Base-by-base conservation (phyloP, 2,113 vertebrate species). In the Opisthocomus hoazin region DNA sequence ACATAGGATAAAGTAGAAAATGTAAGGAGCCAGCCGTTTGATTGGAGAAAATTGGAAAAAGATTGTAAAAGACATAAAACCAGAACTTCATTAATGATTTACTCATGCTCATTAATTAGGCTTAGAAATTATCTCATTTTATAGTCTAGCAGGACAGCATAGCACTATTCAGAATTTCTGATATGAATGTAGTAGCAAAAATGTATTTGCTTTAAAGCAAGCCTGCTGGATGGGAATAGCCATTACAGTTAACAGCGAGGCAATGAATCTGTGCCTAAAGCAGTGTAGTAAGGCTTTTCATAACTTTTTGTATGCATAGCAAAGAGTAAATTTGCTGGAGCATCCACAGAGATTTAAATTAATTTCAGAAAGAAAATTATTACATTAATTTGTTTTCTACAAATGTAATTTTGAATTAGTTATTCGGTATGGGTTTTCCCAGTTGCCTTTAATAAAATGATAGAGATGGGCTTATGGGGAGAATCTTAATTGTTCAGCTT, bases 351-450 rank as follows among this genome's bases (percentile, higher is more conserved):
- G 98, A 98, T 98, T 98, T 98, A 98, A 98, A 98, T 98, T 98
- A 98, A 98, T 98, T 98, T 98, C 97, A 97, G 97, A 98, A 98
- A 97, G 97, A 98, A 98, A 98, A 98, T 98, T 98, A 98, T 98
- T 98, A 97, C 98, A 98, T 98, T 98, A 98, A 98, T 98, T 98
- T 98, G 98, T 98, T 98, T 98, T 97, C 97, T 97, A 98, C 94
- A 84, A 98, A 98, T 98, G 98, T 97, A 97, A 98, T 98, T 98
- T 98, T 97, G 97, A 98, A 98, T 98, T 98, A 98, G 97, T 98
- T 98, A 98, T 98, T 98, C 98, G 95, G 96, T 97, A 95, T 97
- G 97, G 53, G 93, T 98, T 98, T 98, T 98, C 98, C 98, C 98
- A 98, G 91, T 97, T 98, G 98, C 97, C 97, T 98, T 98, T 98